These are phyloP conservation scores for Dendrocincla tyrannina DNA, from an alignment of 2,797 vertebrate species.

Conservation along the genomic window DNA sequence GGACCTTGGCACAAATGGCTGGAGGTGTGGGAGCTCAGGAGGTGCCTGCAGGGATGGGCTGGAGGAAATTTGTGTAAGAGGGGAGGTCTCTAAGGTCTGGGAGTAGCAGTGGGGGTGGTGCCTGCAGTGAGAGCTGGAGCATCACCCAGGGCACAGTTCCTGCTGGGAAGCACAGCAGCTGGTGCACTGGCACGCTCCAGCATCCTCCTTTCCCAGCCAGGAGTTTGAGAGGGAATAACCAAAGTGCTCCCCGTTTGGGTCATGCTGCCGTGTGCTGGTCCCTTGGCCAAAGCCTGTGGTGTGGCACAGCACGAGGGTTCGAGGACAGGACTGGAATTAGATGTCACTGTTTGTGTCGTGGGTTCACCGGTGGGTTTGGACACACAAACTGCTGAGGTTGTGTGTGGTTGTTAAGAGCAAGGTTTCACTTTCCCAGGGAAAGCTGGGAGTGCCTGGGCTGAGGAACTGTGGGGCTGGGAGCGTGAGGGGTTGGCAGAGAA, in stretches of 20 bases:
- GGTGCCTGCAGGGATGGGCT: background rate
- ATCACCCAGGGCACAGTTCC: rapidly evolving
- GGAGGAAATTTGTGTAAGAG: background rate
- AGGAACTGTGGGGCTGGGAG: background rate
- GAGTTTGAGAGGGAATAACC: rapidly evolving
- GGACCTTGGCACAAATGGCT: rapidly evolving
- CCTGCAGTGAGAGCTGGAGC: background rate
- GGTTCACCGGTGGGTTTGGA: rapidly evolving
- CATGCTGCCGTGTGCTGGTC: rapidly evolving
- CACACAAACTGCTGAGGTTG: rapidly evolving
- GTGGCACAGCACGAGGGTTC: rapidly evolving
- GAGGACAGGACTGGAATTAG: background rate
- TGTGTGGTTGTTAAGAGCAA: rapidly evolving
- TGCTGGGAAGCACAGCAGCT: rapidly evolving
- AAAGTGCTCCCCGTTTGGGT: background rate
- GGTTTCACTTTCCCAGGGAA: background rate
- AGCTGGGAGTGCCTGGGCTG: background rate
- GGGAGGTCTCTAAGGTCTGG: background rate
- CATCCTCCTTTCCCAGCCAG: background rate
- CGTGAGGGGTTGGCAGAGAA: background rate
- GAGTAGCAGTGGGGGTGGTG: background rate
- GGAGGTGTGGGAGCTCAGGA: background rate
- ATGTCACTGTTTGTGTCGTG: rapidly evolving
- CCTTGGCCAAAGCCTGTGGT: background rate
- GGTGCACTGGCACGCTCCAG: rapidly evolving